These are phyloP conservation scores for Leptopterna dolabrata DNA, from an alignment of 2,888 invertebrate genomes.

Conservation along the genomic window DNA sequence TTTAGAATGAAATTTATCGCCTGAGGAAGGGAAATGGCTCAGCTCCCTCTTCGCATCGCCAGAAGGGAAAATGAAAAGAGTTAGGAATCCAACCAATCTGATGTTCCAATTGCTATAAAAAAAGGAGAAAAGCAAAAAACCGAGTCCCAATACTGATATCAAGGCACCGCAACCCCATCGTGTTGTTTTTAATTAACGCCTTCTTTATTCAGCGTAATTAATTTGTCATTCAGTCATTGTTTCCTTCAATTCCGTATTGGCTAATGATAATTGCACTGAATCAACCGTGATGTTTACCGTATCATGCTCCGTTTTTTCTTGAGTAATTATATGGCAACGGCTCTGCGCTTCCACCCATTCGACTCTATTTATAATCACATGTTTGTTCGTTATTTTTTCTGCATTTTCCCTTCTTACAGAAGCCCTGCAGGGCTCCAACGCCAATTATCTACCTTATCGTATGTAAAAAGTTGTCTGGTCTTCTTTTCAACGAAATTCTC, in stretches of 20 bases:
- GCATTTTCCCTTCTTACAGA: neutral
- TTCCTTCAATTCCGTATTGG: conserved; percentile 12
- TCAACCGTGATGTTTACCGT: conserved; percentile 39
- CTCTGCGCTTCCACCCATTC: neutral
- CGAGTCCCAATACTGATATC: conserved; percentile 22
- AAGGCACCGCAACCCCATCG: neutral
- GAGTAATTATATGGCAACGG: conserved; percentile 22
- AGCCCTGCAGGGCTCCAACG: too few relatives aligned
- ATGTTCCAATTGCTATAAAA: conserved; percentile 34
- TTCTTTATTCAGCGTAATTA: conserved; percentile 32
- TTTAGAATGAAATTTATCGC: conserved; percentile 61
- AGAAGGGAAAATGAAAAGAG: conserved; percentile 13
- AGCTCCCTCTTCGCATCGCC: conserved; percentile 27
- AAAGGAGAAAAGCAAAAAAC: neutral
- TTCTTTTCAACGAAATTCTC: too few relatives aligned
- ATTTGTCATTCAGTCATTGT: conserved; percentile 37
- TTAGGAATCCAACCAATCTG: conserved; percentile 33
- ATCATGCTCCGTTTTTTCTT: neutral
- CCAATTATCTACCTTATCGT: too few relatives aligned
- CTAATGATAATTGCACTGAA: conserved; percentile 13
- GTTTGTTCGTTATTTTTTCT: neutral
- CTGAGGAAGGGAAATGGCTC: conserved; percentile 51
- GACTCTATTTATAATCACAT: neutral
- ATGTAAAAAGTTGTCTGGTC: too few relatives aligned
- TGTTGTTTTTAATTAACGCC: conserved; percentile 33